Conservation (phyloP, 2,888 invertebrate genomes). For the Hoplodrina blanda region DNA sequence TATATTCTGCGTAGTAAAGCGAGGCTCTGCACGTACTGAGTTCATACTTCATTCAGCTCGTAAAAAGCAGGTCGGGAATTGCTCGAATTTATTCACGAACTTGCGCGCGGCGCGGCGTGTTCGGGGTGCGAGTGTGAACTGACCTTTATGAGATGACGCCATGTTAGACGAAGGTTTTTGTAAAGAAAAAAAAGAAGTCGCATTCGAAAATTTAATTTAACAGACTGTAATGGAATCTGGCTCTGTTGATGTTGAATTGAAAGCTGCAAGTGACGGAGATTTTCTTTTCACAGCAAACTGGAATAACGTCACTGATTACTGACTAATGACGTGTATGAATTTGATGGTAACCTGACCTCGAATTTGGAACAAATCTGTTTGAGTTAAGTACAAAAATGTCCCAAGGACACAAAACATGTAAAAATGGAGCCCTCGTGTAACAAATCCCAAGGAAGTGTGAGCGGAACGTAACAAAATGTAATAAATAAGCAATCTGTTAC, state of each 20-base stretch:
- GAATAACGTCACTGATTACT: not conserved
- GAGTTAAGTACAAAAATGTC: not conserved
- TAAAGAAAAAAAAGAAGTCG: constrained; percentile 15
- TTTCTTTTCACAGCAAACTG: not conserved
- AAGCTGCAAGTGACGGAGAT: not conserved
- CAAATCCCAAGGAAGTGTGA: constrained; percentile 25
- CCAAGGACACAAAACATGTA: not conserved
- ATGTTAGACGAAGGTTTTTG: constrained; percentile 43
- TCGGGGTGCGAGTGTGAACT: constrained; percentile 61
- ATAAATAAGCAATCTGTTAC: constrained; percentile 62
- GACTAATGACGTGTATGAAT: too few species aligned
- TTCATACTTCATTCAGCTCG: constrained; percentile 82
- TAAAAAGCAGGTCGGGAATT: constrained; percentile 79
- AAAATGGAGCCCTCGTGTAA: constrained; percentile 15
- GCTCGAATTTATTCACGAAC: constrained; percentile 81
- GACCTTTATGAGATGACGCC: constrained; percentile 62
- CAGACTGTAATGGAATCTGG: constrained; percentile 16
- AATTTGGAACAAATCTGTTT: too few species aligned
- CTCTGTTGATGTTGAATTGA: constrained; percentile 2
- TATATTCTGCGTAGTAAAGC: constrained; percentile 80
- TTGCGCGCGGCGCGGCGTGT: constrained; percentile 54
- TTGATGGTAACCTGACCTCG: too few species aligned
- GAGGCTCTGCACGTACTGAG: constrained; percentile 77
- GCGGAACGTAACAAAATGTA: constrained; percentile 49
- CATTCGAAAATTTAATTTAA: constrained; percentile 55